phyloP scores from a whole-genome alignment of 2,113 vertebrate genomes.

The Protobothrops mucrosquamatus region DNA sequence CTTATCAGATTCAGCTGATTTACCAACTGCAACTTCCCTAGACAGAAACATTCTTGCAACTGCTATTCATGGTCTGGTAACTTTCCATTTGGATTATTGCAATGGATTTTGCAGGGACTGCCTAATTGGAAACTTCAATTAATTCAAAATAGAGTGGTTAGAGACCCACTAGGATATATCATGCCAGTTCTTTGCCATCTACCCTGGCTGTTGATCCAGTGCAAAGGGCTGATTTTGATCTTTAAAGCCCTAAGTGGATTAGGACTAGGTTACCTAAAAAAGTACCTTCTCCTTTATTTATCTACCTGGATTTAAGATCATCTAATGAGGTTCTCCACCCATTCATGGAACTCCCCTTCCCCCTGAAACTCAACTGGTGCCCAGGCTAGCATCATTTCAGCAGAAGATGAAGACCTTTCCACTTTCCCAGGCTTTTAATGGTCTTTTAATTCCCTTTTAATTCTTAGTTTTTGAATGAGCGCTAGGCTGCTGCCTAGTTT shows the following conservation, averaged over 20 bases:
- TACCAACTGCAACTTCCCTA: background rate
- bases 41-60: background rate
- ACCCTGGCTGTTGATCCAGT: background rate
- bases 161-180: background rate
- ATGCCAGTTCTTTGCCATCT: background rate
- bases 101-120: background rate
- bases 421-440: background rate
- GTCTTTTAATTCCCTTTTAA: background rate
- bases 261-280: background rate
- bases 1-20: background rate
- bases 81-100: background rate
- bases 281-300: background rate
- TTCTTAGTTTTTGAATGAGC: background rate
- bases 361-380: background rate
- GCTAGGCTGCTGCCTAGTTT: background rate
- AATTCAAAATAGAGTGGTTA: background rate
- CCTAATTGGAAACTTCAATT: background rate
- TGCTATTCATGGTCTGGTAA: background rate
- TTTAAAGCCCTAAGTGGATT: background rate
- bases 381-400: background rate
- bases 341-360: background rate
- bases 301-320: background rate
- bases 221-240: background rate
- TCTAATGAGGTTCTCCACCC: background rate
- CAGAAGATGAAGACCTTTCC: background rate